Evolutionary conservation across 2,888 invertebrate genomes (phyloP).

Genomic region (Hydraecia micacea): DNA sequence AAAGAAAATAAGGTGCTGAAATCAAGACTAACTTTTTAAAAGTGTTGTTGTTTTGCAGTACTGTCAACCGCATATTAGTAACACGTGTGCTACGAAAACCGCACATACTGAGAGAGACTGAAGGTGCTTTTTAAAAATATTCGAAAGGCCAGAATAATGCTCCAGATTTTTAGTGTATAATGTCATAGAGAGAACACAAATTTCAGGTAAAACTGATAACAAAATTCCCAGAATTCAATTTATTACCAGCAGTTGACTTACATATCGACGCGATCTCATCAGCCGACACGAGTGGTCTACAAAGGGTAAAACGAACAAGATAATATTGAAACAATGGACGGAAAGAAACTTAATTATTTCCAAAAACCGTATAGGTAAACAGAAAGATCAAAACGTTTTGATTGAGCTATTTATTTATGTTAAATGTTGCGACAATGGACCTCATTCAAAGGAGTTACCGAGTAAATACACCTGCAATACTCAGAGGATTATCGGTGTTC

Average conservation of each 20-base stretch:
- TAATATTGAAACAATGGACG: slow-evolving; percentile 25
- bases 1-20: neutral
- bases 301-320: neutral
- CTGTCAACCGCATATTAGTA: neutral
- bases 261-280: neutral
- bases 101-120: neutral
- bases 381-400: slow-evolving; percentile 4
- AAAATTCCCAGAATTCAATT: neutral
- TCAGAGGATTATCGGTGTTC: neutral
- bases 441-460: neutral
- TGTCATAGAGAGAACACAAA: neutral
- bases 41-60: neutral
- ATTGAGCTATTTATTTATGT: slow-evolving; percentile 27
- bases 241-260: neutral
- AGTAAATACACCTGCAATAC: neutral
- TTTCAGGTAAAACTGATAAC: neutral
- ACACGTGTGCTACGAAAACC: neutral
- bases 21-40: neutral
- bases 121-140: neutral
- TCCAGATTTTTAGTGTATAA: neutral
- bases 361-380: slow-evolving; percentile 3
- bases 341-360: slow-evolving; percentile 30
- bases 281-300: neutral
- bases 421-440: slow-evolving; percentile 8
- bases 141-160: neutral